Evolutionary conservation across 2,797 vertebrate genomes (phyloP).

Genomic region (Sciaenops ocellatus): DNA sequence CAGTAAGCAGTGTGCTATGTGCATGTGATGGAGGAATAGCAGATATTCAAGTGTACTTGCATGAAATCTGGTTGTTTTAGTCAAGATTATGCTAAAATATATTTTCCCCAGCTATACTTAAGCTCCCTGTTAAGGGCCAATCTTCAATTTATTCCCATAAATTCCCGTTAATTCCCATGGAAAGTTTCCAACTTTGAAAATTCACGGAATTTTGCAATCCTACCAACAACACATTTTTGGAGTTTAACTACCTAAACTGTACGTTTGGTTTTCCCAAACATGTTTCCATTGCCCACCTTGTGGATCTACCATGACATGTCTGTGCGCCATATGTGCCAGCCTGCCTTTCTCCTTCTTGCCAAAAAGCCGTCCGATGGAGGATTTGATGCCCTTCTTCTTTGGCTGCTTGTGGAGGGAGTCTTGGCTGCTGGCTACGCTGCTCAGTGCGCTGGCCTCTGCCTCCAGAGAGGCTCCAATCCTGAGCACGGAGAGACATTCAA

Average conservation of each 20-base stretch:
- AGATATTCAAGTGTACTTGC: no score
- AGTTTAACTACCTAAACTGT: background rate
- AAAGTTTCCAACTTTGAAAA: no score
- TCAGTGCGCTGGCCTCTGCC: slow-evolving; percentile 92
- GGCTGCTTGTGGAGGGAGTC: slow-evolving; percentile 98
- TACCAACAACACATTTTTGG: no score
- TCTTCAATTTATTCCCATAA: no score
- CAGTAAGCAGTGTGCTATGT: no score
- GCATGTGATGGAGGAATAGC: no score
- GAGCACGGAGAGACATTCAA: background rate
- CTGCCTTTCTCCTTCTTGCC: slow-evolving; percentile 99
- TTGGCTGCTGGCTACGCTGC: slow-evolving; percentile 96
- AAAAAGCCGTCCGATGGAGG: slow-evolving; percentile 98
- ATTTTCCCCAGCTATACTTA: no score
- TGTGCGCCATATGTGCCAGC: slow-evolving; percentile 91
- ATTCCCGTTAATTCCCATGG: no score
- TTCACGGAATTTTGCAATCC: no score
- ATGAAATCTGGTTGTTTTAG: no score
- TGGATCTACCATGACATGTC: slow-evolving; percentile 88
- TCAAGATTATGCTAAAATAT: no score
- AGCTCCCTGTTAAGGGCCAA: no score
- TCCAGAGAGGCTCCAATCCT: slow-evolving; percentile 94
- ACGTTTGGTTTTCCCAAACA: background rate
- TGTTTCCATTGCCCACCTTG: slow-evolving; percentile 60
- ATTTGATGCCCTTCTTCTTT: slow-evolving; percentile 99